Conservation (phyloP, 2,113 vertebrate species). For the Mustela lutreola region DNA sequence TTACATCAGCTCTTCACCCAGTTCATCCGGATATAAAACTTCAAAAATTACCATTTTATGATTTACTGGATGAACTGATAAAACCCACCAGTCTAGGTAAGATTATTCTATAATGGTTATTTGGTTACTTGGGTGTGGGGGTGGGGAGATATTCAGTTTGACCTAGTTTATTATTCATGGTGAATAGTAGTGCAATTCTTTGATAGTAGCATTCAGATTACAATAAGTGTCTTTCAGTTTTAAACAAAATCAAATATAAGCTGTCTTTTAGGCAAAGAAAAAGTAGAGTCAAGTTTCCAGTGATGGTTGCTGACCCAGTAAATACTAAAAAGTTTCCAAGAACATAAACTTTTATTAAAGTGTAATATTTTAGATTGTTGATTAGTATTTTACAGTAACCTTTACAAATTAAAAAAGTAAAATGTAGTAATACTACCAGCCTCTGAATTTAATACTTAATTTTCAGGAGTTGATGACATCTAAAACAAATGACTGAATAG, state of each 20-base stretch:
- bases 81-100: slow-evolving; percentile 99
- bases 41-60: slow-evolving; percentile 98
- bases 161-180: slow-evolving; percentile 55
- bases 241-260: slow-evolving; percentile 56
- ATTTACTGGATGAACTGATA: slow-evolving; percentile 98
- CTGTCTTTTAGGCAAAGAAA: slow-evolving; percentile 34
- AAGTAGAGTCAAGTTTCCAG: not conserved
- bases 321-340: slow-evolving; percentile 55
- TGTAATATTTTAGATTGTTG: slow-evolving; percentile 23
- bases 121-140: not conserved
- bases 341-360: slow-evolving; percentile 30
- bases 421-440: slow-evolving; percentile 31
- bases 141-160: slow-evolving; percentile 8
- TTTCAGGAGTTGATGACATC: slow-evolving; percentile 49
- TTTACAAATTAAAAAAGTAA: slow-evolving; percentile 56
- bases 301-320: not conserved
- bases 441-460: slow-evolving; percentile 62
- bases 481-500: slow-evolving; percentile 27
- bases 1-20: slow-evolving; percentile 95
- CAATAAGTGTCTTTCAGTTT: slow-evolving; percentile 31
- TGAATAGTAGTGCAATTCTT: not conserved
- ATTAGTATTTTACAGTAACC: slow-evolving; percentile 35
- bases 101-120: slow-evolving; percentile 68
- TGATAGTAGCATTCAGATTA: slow-evolving; percentile 29
- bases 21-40: slow-evolving; percentile 99